phyloP scores from a whole-genome alignment of 1,140 invertebrate species.

The Drosophila punjabiensis region DNA sequence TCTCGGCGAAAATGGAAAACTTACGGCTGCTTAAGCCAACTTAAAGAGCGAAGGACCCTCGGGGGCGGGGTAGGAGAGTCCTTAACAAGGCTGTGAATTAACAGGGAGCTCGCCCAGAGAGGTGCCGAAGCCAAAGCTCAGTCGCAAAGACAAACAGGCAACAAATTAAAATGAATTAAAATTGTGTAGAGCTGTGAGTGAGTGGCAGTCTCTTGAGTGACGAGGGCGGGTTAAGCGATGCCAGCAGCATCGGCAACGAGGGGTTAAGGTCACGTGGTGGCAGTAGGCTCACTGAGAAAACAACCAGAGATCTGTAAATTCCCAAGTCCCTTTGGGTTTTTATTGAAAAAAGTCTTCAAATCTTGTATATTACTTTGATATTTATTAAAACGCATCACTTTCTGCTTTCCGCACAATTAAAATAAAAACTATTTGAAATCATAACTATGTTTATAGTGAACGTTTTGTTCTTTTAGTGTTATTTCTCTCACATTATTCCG shows the following conservation, averaged over 20 bases:
- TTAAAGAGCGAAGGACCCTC: constrained; percentile 26
- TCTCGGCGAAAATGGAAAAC: constrained; percentile 33
- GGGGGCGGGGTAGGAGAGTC: neutral
- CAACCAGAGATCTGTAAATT: neutral
- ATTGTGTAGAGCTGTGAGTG: constrained; percentile 50
- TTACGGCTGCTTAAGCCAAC: constrained; percentile 44
- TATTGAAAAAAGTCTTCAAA: neutral
- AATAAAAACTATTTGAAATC: too few relatives aligned
- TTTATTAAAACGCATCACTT: too few relatives aligned
- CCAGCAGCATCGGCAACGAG: neutral
- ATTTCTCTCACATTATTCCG: too few relatives aligned
- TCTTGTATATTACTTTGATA: neutral
- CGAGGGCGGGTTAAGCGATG: constrained; percentile 18
- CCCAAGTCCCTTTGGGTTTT: neutral
- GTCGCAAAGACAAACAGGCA: constrained; percentile 47
- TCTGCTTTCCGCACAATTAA: too few relatives aligned
- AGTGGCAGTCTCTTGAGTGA: constrained; percentile 37
- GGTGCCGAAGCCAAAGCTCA: constrained; percentile 28
- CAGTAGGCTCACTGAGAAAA: neutral
- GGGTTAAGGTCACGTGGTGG: constrained; percentile 7
- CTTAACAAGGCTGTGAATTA: constrained; percentile 20
- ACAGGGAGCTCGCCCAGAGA: neutral
- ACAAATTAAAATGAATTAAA: constrained; percentile 67
- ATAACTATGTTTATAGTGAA: too few relatives aligned
- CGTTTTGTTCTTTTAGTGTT: too few relatives aligned